Base-by-base conservation (phyloP, 2,113 vertebrate genomes). In the Chloroceryle aenea region DNA sequence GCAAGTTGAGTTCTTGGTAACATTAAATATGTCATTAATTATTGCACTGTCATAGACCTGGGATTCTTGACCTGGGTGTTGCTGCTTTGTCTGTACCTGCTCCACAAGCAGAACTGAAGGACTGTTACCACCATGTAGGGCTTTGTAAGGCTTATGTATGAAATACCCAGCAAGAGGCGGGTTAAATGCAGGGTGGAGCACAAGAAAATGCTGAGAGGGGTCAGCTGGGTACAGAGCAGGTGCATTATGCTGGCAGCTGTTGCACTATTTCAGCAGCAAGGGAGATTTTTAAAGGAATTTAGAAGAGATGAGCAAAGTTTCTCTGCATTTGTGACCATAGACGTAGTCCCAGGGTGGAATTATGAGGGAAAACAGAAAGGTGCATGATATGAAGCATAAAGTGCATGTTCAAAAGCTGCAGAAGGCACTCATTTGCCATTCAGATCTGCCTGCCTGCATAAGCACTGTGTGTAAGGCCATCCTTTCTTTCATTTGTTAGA, bases 31-130 rank as follows among this genome's bases (percentile, higher is more conserved):
- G n/a, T 40, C 4, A 0, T 84, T 74, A 30, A 12, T 78, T 80
- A 52, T 13, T 92, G 68, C 68, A 72, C 56, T 77, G 64, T 95
- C 69, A 80, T 47, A 52, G 72, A 42, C 8, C 26, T 2, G 3
- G 47, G 83, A 93, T 92, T 93, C 73, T 83, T 93, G 86, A 32
- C 36, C 12, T 5, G 90, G 88, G 90, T 80, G 90, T 87, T 95
- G 38, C 78, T 88, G 82, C 62, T 66, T 56, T 1, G 0, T 38
- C 22, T 34, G 45, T 48, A 61, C 23, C 63, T 34, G 71, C 63
- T 92, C 13, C 0, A 0, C 43, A 64, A 58, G 59, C 0, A 0
- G 45, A 92, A 72, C 0, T 0, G 68, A 89, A 80, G 52, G 63
- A 30, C 50, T 83, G 71, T 22, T 78, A 26, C 53, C 3, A 6